These are phyloP conservation scores for Melieria omissa DNA, from an alignment of 2,888 invertebrate species.

Conservation along the genomic window DNA sequence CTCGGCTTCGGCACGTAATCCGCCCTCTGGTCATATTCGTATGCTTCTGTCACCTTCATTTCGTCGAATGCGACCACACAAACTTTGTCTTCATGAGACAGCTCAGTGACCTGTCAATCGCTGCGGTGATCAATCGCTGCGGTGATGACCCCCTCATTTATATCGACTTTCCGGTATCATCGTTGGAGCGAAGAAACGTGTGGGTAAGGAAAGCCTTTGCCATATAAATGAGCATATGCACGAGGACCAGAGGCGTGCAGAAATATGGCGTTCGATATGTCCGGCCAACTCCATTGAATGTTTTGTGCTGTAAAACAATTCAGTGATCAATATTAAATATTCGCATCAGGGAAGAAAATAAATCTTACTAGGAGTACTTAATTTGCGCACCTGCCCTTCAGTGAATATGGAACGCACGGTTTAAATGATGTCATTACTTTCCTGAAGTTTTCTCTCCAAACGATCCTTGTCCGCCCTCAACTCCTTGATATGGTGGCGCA, in stretches of 20 bases:
- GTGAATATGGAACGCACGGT: no score
- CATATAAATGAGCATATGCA: background rate
- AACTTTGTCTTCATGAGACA: constrained; percentile 18
- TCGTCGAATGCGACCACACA: constrained; percentile 24
- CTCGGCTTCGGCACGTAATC: constrained; percentile 21
- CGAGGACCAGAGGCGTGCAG: background rate
- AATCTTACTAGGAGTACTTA: background rate
- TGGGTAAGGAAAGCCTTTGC: background rate
- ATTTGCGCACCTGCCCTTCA: background rate
- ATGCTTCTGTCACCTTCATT: constrained; percentile 25
- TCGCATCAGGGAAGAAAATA: background rate
- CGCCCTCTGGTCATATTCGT: constrained; percentile 10
- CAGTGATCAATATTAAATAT: no score
- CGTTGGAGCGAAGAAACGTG: constrained; percentile 15
- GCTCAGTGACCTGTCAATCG: background rate
- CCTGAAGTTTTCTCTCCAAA: background rate
- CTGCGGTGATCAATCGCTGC: background rate
- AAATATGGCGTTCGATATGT: background rate
- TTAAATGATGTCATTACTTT: background rate
- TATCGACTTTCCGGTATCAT: constrained; percentile 13
- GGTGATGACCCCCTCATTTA: constrained; percentile 11
- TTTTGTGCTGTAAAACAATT: no score
- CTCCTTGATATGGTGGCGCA: background rate
- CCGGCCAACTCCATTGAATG: background rate
- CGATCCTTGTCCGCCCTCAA: background rate